phyloP scores from a whole-genome alignment of 1,140 invertebrate species.

The Rhyzopertha dominica region DNA sequence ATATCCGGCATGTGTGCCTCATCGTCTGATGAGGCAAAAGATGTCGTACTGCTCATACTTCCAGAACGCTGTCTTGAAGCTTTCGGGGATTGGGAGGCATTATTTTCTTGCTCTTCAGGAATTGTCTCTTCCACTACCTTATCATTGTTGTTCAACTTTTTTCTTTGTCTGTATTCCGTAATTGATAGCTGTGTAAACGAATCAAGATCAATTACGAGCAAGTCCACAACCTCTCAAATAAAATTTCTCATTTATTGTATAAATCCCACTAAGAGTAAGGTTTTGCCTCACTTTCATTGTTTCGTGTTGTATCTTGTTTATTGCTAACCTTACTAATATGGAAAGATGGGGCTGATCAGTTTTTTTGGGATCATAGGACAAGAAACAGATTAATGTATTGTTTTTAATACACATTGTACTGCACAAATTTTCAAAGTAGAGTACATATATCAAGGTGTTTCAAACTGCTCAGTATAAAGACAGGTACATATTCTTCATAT shows the following conservation, averaged over 20 bases:
- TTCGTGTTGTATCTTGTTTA: no score
- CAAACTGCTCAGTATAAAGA: no score
- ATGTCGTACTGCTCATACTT: conserved; percentile 51
- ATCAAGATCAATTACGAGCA: conserved; percentile 13
- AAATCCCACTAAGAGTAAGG: no score
- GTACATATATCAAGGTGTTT: no score
- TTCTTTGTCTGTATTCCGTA: conserved; percentile 65
- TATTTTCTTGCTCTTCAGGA: conserved; percentile 34
- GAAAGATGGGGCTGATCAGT: no score
- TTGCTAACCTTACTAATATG: no score
- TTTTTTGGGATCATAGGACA: no score
- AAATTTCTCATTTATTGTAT: background rate
- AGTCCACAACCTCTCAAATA: background rate
- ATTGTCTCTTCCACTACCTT: conserved; percentile 27
- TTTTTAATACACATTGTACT: no score
- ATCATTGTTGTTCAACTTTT: conserved; percentile 49
- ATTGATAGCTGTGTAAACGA: conserved; percentile 58
- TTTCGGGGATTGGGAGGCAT: conserved; percentile 43
- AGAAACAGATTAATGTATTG: no score
- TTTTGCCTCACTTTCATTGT: no score
- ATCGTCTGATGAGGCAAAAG: conserved; percentile 51
- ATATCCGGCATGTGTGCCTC: conserved; percentile 44
- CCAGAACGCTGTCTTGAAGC: conserved; percentile 46
- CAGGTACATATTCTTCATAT: no score
- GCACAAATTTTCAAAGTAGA: no score